Percentiles rank a stretch among this genome's conserved stretches.
These are phyloP conservation scores for Trididemnum nubilum DNA, from an alignment of 23 tunicate species.

Conservation along the genomic window DNA sequence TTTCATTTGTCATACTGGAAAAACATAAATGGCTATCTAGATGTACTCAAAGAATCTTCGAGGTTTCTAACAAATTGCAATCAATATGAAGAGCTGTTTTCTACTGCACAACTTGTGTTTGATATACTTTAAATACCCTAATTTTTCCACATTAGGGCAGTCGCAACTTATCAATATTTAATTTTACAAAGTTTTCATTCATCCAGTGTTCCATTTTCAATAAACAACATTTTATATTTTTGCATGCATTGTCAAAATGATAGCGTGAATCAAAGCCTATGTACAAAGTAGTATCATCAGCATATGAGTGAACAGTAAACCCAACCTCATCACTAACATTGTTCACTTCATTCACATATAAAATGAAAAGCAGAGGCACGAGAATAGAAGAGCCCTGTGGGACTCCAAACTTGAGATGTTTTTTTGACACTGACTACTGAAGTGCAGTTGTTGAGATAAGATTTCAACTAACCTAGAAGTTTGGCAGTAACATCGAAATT, in stretches of 20 bases:
- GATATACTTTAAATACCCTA: neutral
- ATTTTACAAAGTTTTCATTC: too few relatives aligned
- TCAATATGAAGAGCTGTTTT: too few relatives aligned
- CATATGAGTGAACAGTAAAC: too few relatives aligned
- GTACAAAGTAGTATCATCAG: too few relatives aligned
- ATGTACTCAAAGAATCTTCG: neutral
- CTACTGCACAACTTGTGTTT: too few relatives aligned
- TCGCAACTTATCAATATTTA: neutral
- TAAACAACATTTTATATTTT: too few relatives aligned
- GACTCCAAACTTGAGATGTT: neutral
- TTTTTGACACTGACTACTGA: neutral
- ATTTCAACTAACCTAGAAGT: neutral
- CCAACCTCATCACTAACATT: neutral
- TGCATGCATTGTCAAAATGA: neutral
- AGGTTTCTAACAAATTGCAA: neutral
- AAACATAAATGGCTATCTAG: neutral
- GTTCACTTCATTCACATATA: neutral
- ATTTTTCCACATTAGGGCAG: neutral
- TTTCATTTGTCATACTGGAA: too few relatives aligned
- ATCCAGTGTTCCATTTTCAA: too few relatives aligned
- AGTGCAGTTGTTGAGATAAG: neutral
- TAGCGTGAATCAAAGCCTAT: neutral
- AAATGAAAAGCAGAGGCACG: too few relatives aligned
- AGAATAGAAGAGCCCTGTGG: neutral
- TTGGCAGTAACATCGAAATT: neutral